Percentiles rank a stretch among this genome's conserved stretches.
Evolutionary conservation across 2,113 vertebrate species (phyloP).

Genomic region (Hydropotes inermis): DNA sequence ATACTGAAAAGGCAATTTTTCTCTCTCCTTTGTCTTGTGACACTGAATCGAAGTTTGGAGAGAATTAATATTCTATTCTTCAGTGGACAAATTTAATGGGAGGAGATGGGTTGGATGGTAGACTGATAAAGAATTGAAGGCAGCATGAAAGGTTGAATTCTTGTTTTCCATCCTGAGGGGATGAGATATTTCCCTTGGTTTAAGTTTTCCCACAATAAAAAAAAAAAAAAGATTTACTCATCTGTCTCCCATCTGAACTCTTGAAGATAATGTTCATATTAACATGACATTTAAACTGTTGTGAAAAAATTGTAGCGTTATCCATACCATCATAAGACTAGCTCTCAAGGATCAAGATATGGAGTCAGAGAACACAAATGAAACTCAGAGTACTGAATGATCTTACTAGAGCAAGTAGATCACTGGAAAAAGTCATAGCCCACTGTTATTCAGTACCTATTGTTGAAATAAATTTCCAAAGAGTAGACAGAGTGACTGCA

Average conservation of each 20-base stretch:
- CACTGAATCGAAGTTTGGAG: not conserved
- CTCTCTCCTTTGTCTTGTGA: not conserved
- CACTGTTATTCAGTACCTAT: not conserved
- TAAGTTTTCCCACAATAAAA: not conserved
- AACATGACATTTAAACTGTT: not conserved
- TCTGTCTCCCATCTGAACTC: not conserved
- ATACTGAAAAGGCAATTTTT: not conserved
- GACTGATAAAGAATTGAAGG: not conserved
- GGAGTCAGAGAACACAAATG: not conserved
- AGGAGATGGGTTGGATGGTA: not conserved
- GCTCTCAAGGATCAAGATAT: not conserved
- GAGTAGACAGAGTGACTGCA: not conserved
- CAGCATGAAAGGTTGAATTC: not conserved
- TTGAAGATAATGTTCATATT: not conserved
- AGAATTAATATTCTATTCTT: not conserved
- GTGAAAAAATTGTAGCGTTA: not conserved
- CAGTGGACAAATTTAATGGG: not conserved
- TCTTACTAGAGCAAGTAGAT: not conserved
- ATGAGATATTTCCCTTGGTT: not conserved
- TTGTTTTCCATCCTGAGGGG: not conserved
- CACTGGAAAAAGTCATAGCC: not conserved
- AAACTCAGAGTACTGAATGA: not conserved
- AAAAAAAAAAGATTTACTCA: not conserved
- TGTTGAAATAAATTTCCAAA: not conserved
- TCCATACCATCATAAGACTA: not conserved